phyloP scores from a whole-genome alignment of 1,140 invertebrate species.

The Rhynchophorus ferrugineus region DNA sequence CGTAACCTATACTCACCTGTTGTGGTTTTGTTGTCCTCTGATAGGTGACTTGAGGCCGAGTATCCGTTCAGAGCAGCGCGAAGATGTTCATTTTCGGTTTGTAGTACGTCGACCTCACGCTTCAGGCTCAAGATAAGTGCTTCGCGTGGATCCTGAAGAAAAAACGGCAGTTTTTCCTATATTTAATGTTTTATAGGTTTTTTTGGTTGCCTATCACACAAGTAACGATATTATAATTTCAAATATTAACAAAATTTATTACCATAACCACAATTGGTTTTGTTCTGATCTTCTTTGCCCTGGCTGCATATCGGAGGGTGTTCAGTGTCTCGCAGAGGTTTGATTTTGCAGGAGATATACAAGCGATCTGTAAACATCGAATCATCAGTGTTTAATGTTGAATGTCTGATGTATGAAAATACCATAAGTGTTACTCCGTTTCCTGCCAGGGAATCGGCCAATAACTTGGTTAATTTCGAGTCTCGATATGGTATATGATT shows the following conservation, averaged over 20 bases:
- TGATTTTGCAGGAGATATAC: conserved; percentile 75
- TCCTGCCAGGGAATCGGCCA: conserved; percentile 90
- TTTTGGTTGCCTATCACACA: too few relatives aligned
- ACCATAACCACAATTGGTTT: conserved; percentile 92
- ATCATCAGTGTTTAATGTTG: conserved; percentile 4
- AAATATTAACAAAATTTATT: too few relatives aligned
- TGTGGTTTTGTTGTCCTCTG: neutral
- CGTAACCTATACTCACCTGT: conserved; percentile 1
- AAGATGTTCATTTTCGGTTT: conserved; percentile 88
- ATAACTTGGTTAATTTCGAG: conserved; percentile 85
- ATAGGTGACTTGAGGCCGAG: conserved; percentile 10
- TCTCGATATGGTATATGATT: conserved; percentile 90
- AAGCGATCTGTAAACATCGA: conserved; percentile 69
- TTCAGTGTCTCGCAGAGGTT: conserved; percentile 88
- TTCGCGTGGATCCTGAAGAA: conserved; percentile 76
- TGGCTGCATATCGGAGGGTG: conserved; percentile 78
- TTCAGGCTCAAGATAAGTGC: conserved; percentile 84
- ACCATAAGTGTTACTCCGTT: conserved; percentile 92
- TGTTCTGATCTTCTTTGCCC: conserved; percentile 81
- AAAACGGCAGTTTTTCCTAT: neutral
- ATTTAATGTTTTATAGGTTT: too few relatives aligned
- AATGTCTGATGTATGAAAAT: conserved; percentile 23
- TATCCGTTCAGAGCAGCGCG: conserved; percentile 52
- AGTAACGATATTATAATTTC: too few relatives aligned
- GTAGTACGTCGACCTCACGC: conserved; percentile 76